Conservation (phyloP, 2,888 invertebrate species). For the Chesias legatella region DNA sequence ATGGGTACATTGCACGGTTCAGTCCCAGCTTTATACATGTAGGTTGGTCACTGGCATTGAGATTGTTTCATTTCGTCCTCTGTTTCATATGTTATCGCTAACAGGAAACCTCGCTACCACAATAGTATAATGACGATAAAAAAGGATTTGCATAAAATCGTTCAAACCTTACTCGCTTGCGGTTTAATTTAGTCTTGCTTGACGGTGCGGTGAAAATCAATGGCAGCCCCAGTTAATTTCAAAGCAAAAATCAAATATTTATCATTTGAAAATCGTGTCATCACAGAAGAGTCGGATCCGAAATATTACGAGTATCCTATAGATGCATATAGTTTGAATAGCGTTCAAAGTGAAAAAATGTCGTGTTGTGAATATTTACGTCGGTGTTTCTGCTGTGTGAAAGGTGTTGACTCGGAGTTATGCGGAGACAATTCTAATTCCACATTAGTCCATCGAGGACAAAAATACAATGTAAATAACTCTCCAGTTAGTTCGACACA, state of each 20-base stretch:
- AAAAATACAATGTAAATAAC: conserved; percentile 55
- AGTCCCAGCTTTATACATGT: conserved; percentile 33
- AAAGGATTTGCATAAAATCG: conserved; percentile 56
- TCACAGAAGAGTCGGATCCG: conserved; percentile 33
- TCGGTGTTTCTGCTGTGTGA: conserved; percentile 50
- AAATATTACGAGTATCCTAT: conserved; percentile 43
- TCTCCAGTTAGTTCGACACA: conserved; percentile 28
- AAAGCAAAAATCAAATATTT: conserved; percentile 48
- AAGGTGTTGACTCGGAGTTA: conserved; percentile 37
- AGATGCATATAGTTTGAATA: conserved; percentile 50
- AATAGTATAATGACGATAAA: conserved; percentile 62
- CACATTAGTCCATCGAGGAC: conserved; percentile 51
- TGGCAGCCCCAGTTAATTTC: conserved; percentile 44
- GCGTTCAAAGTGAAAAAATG: conserved; percentile 34
- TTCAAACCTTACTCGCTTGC: conserved; percentile 45
- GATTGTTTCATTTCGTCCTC: conserved; percentile 38
- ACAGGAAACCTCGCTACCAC: conserved; percentile 65
- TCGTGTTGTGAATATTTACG: conserved; percentile 42
- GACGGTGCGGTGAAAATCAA: conserved; percentile 35
- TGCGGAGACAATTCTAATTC: conserved; percentile 51
- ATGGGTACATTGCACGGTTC: conserved; percentile 23
- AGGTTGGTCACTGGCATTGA: conserved; percentile 39
- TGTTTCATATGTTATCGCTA: conserved; percentile 47
- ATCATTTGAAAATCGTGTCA: conserved; percentile 47
- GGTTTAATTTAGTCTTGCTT: conserved; percentile 48